These are phyloP conservation scores for Cynocephalus volans DNA, from an alignment of 2,113 vertebrate species.

Conservation along the genomic window DNA sequence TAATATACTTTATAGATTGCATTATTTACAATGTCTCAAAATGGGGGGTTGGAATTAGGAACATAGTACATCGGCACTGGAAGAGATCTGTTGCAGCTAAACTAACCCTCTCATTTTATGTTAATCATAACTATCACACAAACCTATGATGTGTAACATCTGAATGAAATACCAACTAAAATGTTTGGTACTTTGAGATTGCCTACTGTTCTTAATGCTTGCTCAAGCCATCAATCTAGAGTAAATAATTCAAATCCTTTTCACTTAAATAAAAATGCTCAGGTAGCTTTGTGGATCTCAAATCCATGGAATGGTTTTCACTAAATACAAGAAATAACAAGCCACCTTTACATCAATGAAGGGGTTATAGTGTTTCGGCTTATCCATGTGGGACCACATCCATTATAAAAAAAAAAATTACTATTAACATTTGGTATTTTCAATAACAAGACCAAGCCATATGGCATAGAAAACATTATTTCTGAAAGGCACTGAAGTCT, in stretches of 20 bases:
- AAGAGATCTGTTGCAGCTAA: slow-evolving; percentile 40
- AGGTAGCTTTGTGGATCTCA: not conserved
- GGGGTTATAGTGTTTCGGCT: not conserved
- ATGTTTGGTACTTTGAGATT: slow-evolving; percentile 44
- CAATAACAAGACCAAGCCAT: not conserved
- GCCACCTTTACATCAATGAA: not conserved
- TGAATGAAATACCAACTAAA: slow-evolving; percentile 34
- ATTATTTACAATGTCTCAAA: slow-evolving; percentile 70
- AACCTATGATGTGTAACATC: not conserved
- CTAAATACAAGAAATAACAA: slow-evolving; percentile 36
- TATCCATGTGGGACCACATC: not conserved
- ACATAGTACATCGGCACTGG: not conserved
- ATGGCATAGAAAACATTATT: not conserved
- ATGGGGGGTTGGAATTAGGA: slow-evolving; percentile 51
- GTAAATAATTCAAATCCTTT: slow-evolving; percentile 54
- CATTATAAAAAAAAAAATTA: not conserved
- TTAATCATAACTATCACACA: slow-evolving; percentile 26
- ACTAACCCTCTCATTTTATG: slow-evolving; percentile 49
- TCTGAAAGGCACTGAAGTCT: not conserved
- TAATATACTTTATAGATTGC: slow-evolving; percentile 74
- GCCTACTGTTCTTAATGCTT: slow-evolving; percentile 9
- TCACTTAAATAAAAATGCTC: slow-evolving; percentile 2
- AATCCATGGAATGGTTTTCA: slow-evolving; percentile 14
- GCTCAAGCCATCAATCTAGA: not conserved
- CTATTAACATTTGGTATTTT: not conserved